A percentile compares a stretch with the other conserved stretches of the same genome.
phyloP scores from a whole-genome alignment of 2,113 vertebrate genomes.

The Anseranas semipalmata region DNA sequence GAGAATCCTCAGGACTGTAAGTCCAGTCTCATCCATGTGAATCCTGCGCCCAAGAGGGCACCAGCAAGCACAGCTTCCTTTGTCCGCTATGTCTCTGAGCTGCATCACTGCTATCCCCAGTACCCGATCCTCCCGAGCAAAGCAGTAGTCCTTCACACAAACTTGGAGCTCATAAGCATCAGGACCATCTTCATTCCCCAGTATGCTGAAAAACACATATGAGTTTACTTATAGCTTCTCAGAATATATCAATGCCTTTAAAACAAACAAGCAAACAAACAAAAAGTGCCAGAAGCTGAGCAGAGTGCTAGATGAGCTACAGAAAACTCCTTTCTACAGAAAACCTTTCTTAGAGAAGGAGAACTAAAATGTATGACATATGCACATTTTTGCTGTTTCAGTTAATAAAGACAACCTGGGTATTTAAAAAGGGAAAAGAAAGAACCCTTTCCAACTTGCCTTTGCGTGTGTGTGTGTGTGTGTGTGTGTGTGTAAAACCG shows the following conservation, averaged over 20 bases:
- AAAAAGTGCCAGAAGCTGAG: not conserved
- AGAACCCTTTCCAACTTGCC: not conserved
- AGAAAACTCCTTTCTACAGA: not conserved
- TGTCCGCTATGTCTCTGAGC: slow-evolving; percentile 88
- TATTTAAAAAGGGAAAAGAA: not conserved
- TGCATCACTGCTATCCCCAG: slow-evolving; percentile 92
- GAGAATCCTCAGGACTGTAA: slow-evolving; percentile 93
- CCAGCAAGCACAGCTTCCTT: slow-evolving; percentile 94
- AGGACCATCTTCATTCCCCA: slow-evolving; percentile 91
- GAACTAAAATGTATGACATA: not conserved
- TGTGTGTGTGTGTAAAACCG: not conserved
- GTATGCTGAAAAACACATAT: slow-evolving; percentile 76
- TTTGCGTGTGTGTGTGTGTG: not conserved
- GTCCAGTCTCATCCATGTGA: slow-evolving; percentile 94
- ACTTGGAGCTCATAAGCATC: slow-evolving; percentile 96
- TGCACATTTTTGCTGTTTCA: not conserved
- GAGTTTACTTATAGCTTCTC: not conserved
- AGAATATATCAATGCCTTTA: not conserved
- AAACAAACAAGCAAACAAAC: not conserved
- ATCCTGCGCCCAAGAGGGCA: slow-evolving; percentile 90
- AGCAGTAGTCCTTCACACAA: slow-evolving; percentile 98
- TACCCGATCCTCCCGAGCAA: slow-evolving; percentile 92
- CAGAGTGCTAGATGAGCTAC: not conserved
- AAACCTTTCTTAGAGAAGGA: not conserved
- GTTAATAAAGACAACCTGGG: not conserved